These are phyloP conservation scores for Helicorthomorpha holstii DNA, from an alignment of 1,140 invertebrate species.

Conservation along the genomic window DNA sequence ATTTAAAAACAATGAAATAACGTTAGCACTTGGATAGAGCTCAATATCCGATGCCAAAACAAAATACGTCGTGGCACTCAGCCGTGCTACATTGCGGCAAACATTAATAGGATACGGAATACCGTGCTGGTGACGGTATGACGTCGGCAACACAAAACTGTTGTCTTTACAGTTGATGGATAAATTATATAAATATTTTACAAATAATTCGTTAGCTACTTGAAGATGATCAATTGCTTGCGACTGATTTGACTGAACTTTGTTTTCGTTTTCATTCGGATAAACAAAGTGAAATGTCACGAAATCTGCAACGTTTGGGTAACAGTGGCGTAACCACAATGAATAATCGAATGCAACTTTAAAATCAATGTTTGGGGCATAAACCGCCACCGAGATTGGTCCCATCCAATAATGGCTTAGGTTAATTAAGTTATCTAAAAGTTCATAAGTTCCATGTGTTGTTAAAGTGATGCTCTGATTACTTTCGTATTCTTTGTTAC, in stretches of 20 bases:
- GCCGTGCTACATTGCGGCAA: conserved; percentile 63
- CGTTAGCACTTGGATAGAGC: conserved; percentile 43
- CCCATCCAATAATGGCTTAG: conserved; percentile 48
- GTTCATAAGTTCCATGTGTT: conserved; percentile 49
- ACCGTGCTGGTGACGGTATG: conserved; percentile 61
- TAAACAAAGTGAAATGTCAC: conserved; percentile 39
- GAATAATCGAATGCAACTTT: conserved; percentile 39
- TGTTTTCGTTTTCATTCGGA: background rate
- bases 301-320: conserved; percentile 39
- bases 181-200: background rate
- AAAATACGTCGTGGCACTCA: conserved; percentile 61
- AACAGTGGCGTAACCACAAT: conserved; percentile 34
- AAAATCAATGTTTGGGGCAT: conserved; percentile 46
- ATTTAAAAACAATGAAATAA: conserved; percentile 9
- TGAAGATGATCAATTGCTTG: background rate
- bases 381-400: conserved; percentile 50
- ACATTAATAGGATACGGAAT: conserved; percentile 76
- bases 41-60: conserved; percentile 75
- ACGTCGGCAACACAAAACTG: background rate
- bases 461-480: conserved; percentile 17
- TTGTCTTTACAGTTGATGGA: background rate
- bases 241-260: background rate
- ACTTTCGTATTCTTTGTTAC: conserved; percentile 1
- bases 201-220: background rate
- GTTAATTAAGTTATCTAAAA: conserved; percentile 47